Conservation (phyloP, 1,140 invertebrate genomes). For the Megathymus violae region DNA sequence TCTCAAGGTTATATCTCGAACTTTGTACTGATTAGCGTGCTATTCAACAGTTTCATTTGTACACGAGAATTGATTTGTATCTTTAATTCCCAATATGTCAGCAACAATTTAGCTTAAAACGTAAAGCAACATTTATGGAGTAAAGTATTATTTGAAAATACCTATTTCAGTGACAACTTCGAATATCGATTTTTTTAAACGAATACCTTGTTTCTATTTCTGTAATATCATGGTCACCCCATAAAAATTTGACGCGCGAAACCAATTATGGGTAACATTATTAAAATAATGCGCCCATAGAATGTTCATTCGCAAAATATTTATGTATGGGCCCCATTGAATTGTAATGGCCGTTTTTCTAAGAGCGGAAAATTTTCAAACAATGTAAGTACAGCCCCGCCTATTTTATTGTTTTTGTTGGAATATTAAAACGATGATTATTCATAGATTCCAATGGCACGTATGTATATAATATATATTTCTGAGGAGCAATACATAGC, state of each 20-base stretch:
- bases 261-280: conserved; percentile 63
- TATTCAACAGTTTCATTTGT: too few species aligned
- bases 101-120: too few species aligned
- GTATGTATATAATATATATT: not conserved
- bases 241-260: conserved; percentile 59
- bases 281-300: conserved; percentile 72
- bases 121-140: too few species aligned
- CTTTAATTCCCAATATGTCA: too few species aligned
- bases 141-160: too few species aligned
- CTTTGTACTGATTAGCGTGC: too few species aligned
- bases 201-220: not conserved
- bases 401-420: conserved; percentile 8
- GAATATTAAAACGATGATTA: not conserved
- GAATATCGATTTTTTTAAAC: too few species aligned
- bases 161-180: too few species aligned
- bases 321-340: conserved; percentile 54
- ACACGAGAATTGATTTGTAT: too few species aligned
- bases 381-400: conserved; percentile 6
- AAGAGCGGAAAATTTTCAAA: conserved; percentile 50
- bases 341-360: conserved; percentile 66
- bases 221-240: conserved; percentile 50
- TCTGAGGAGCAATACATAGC: too few species aligned
- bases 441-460: not conserved
- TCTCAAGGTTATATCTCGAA: too few species aligned
- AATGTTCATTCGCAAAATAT: conserved; percentile 58